A percentile compares a stretch with the other conserved stretches of the same genome.
Conservation (phyloP, 2,113 vertebrate species). For the Hippocampus barbouri region DNA sequence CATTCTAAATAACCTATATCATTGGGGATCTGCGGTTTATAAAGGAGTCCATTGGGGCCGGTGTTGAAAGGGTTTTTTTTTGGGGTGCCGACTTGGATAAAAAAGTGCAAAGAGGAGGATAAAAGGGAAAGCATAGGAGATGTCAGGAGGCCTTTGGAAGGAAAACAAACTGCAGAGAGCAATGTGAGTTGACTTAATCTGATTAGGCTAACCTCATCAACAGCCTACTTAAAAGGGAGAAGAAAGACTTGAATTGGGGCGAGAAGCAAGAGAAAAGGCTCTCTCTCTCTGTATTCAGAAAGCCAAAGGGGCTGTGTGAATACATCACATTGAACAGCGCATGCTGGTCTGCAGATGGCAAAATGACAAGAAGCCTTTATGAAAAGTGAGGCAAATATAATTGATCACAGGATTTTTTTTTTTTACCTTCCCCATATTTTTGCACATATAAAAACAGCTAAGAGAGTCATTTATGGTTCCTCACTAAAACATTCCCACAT, state of each 20-base stretch:
- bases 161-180: constrained; percentile 86
- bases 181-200: constrained; percentile 91
- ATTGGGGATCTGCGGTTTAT: constrained; percentile 75
- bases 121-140: constrained; percentile 81
- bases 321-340: constrained; percentile 76
- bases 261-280: constrained; percentile 68
- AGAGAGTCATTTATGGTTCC: constrained; percentile 55
- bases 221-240: constrained; percentile 79
- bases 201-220: constrained; percentile 94
- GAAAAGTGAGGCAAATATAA: constrained; percentile 77
- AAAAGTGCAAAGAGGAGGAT: constrained; percentile 79
- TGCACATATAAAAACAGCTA: constrained; percentile 75
- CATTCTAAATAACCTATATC: constrained; percentile 84
- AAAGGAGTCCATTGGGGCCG: constrained; percentile 78
- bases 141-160: constrained; percentile 79
- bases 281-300: constrained; percentile 70
- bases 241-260: constrained; percentile 77
- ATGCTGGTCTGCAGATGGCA: constrained; percentile 84
- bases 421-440: background rate
- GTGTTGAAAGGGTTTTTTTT: constrained; percentile 77
- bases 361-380: constrained; percentile 79
- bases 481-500: constrained; percentile 67
- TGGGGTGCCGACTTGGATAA: constrained; percentile 64
- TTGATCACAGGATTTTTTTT: constrained; percentile 60
- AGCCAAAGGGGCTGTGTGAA: constrained; percentile 73